Evolutionary conservation across 2,113 vertebrate species (phyloP).

Genomic region (Corythornis vintsioides): DNA sequence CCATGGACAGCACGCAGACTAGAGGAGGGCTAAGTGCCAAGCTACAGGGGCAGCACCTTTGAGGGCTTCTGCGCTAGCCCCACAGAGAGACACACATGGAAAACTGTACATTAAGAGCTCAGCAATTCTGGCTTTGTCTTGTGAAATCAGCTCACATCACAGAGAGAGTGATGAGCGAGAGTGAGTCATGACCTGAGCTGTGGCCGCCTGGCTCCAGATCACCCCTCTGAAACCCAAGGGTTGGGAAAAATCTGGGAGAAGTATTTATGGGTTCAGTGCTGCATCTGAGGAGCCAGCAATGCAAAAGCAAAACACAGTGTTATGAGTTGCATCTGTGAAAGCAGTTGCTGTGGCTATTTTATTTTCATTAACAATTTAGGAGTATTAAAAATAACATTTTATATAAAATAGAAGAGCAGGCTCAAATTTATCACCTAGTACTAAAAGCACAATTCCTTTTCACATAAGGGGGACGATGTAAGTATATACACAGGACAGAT

Average conservation of each 20-base stretch:
- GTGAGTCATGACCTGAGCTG: not conserved
- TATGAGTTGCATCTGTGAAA: conserved; percentile 47
- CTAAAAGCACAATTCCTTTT: not conserved
- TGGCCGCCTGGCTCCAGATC: conserved; percentile 9
- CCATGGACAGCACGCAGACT: not conserved
- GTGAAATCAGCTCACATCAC: not conserved
- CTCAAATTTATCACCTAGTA: not conserved
- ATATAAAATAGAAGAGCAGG: conserved; percentile 26
- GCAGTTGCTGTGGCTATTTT: not conserved
- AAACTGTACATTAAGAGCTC: not conserved
- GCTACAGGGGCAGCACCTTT: not conserved
- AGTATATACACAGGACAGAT: not conserved
- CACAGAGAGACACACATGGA: accelerated
- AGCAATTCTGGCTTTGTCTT: not conserved
- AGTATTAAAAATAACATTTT: not conserved
- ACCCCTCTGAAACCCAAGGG: not conserved
- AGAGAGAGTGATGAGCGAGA: not conserved
- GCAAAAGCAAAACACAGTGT: not conserved
- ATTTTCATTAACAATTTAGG: not conserved
- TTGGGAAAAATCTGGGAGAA: conserved; percentile 30
- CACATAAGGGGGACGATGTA: not conserved
- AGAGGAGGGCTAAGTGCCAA: not conserved
- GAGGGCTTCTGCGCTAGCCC: not conserved
- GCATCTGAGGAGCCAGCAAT: conserved; percentile 12
- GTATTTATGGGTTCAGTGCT: not conserved